These are phyloP conservation scores for Esox niger DNA, from an alignment of 2,113 vertebrate genomes.

Conservation along the genomic window DNA sequence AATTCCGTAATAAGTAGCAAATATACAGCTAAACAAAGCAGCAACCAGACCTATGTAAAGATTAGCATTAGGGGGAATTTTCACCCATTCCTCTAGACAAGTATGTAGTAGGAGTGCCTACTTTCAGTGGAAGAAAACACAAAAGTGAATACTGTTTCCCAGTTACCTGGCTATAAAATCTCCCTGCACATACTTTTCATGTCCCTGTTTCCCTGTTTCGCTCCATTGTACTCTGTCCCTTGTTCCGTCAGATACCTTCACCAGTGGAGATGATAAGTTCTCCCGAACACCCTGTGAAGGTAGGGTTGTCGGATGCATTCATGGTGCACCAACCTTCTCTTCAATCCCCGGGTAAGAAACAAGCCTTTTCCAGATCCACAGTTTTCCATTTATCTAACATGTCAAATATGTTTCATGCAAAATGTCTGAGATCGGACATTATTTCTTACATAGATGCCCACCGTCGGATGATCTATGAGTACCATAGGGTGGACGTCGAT, in stretches of 20 bases:
- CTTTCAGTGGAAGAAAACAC: too few species aligned
- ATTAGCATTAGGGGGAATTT: too few species aligned
- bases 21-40: too few species aligned
- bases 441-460: conserved; percentile 69
- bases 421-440: neutral
- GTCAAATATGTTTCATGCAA: neutral
- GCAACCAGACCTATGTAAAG: too few species aligned
- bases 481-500: conserved; percentile 87
- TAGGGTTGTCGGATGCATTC: conserved; percentile 92
- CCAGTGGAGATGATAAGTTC: conserved; percentile 77
- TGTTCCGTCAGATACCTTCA: conserved; percentile 81
- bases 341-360: conserved; percentile 75
- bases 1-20: too few species aligned
- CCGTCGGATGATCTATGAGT: conserved; percentile 84
- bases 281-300: conserved; percentile 86
- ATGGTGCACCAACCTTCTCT: conserved; percentile 75
- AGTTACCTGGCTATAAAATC: too few species aligned
- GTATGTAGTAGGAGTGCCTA: too few species aligned
- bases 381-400: neutral
- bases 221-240: neutral
- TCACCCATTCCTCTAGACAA: too few species aligned
- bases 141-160: too few species aligned
- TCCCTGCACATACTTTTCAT: neutral
- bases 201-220: conserved; percentile 1
- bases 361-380: neutral